Base-by-base conservation (phyloP, 2,888 invertebrate species). In the Nephrotoma guestfalica region DNA sequence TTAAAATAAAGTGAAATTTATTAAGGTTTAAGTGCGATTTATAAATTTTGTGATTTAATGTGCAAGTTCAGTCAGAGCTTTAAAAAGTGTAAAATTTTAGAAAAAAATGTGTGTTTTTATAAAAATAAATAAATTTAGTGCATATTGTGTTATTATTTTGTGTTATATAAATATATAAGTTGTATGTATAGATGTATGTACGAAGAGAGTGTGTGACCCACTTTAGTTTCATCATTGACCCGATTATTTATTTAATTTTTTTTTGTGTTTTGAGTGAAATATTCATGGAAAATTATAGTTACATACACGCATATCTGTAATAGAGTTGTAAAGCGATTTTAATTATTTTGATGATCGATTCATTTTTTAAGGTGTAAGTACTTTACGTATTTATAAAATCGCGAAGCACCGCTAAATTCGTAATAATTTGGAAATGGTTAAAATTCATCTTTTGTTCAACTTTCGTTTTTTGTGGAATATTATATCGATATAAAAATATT, bases 181-280 rank as follows among this genome's bases (percentile, higher is more conserved):
- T 41, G 6, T 84, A 84, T 41, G 18, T 41, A 41, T 41, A 41
- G 83, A 18, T 57, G 18, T 57, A 57, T 57, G 15, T 57, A 57
- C 15, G 71, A 30, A 45, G 85, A 85, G 85, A 85, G 85, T 85
- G 85, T 85, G 57, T 86, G 87, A 87, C 86, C 87, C 47, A 87
- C 87, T 87, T 87, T 86, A 57, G 43, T 86, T 83, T 88, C 87
- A 87, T 87, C 47, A 86, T 86, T 87, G 87, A 87, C 87, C 87
- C 86, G 87, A 87, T 87, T 87, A 85, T 86, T 84, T 84, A 40
- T 83, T 83, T 40, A 30, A 9, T 83, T 15, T 41, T 13, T 41
- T 41, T 84, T 41, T 42, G 13, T 41, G 2, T 41, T 41, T 84
- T 41, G 6, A 84, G 42, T 84, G 42, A 71, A 71, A 71, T 71